Percentiles rank a stretch among this genome's conserved stretches.
These are phyloP conservation scores for Noctilio leporinus DNA, from an alignment of 2,113 vertebrate genomes.

Conservation along the genomic window DNA sequence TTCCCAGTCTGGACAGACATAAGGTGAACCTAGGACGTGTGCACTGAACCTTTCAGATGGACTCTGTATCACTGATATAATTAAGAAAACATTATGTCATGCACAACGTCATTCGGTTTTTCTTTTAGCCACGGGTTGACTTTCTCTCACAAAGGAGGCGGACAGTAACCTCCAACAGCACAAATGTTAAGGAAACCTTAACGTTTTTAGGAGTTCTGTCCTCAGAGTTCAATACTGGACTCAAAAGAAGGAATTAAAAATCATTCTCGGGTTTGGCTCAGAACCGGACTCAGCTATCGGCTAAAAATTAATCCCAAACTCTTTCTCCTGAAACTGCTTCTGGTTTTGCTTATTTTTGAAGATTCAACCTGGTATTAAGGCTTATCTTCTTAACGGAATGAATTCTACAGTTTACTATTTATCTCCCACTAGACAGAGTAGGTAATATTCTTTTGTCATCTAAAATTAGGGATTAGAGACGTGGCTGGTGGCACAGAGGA, in stretches of 20 bases:
- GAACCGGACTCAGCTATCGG: background rate
- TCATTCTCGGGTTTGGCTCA: background rate
- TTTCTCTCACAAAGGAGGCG: background rate
- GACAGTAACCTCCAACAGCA: background rate
- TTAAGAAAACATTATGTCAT: background rate
- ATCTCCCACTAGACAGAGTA: background rate
- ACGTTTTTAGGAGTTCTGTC: background rate
- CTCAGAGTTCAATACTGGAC: background rate
- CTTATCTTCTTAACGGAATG: constrained; percentile 2
- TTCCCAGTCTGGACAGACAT: background rate
- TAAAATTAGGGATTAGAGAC: constrained; percentile 6
- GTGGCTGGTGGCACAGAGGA: too few species aligned
- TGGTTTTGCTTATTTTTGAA: constrained; percentile 12
- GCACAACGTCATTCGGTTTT: background rate
- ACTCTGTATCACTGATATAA: background rate
- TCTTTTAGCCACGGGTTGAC: background rate
- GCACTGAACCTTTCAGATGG: background rate
- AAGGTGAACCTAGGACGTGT: background rate
- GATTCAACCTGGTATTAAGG: background rate
- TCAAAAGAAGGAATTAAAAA: background rate
- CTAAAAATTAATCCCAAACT: background rate
- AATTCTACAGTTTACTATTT: background rate
- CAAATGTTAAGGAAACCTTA: background rate
- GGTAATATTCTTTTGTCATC: background rate
- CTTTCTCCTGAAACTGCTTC: background rate